phyloP scores from a whole-genome alignment of 2,888 invertebrate genomes.

The Tetragnatha montana region DNA sequence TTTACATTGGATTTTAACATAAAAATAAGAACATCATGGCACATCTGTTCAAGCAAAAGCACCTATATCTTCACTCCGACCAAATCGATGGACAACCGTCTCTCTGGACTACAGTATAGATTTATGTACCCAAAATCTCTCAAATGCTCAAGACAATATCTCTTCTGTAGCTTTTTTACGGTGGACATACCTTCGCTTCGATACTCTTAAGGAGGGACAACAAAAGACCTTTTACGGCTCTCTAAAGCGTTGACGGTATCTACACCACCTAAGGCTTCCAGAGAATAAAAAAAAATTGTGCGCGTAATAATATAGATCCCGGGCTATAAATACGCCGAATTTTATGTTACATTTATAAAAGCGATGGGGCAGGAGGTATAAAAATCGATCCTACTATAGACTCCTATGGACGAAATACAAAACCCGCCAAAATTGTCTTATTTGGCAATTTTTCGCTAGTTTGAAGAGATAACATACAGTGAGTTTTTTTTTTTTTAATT shows the following conservation, averaged over 20 bases:
- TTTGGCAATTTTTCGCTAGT: too few relatives aligned
- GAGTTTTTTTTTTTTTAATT: too few relatives aligned
- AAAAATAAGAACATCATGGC: too few relatives aligned
- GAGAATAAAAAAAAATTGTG: too few relatives aligned
- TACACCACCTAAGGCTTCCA: neutral
- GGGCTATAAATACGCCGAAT: conserved; percentile 49
- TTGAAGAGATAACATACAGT: too few relatives aligned
- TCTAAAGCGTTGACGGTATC: neutral
- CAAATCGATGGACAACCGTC: too few relatives aligned
- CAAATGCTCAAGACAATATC: neutral
- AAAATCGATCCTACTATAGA: too few relatives aligned
- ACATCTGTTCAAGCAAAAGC: too few relatives aligned
- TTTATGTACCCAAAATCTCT: neutral
- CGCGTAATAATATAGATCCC: neutral
- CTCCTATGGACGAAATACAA: too few relatives aligned
- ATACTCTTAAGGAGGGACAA: neutral
- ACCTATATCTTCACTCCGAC: too few relatives aligned
- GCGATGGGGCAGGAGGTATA: conserved; percentile 5
- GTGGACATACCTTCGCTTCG: neutral
- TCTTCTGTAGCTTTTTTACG: neutral
- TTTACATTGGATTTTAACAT: too few relatives aligned
- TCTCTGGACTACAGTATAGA: neutral
- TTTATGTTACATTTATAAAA: conserved; percentile 62
- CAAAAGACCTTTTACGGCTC: neutral
- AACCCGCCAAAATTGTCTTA: too few relatives aligned